phyloP scores from a whole-genome alignment of 2,888 invertebrate genomes.

The Aphidoletes aphidimyza region DNA sequence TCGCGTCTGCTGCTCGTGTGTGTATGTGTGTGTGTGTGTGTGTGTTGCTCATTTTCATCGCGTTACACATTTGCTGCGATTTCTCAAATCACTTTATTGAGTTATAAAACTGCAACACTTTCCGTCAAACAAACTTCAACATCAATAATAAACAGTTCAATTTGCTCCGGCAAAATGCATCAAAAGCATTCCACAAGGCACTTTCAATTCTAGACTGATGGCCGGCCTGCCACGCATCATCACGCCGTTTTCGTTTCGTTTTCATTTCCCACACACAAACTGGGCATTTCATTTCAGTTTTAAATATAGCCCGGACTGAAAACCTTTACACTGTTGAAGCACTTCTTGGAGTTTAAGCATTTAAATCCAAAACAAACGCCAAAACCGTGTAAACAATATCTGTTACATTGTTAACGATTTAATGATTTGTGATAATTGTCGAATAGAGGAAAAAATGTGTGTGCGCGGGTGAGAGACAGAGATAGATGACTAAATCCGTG shows the following conservation, averaged over 20 bases:
- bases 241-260: not conserved
- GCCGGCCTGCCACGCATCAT: too few relatives aligned
- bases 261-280: conserved; percentile 41
- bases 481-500: too few relatives aligned
- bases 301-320: conserved; percentile 21
- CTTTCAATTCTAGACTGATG: not conserved
- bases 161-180: not conserved
- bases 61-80: not conserved
- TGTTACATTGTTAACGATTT: conserved; percentile 45
- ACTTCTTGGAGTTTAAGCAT: not conserved
- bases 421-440: not conserved
- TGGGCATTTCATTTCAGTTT: not conserved
- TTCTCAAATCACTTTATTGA: conserved; percentile 19
- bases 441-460: too few relatives aligned
- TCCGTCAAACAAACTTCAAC: not conserved
- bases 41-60: not conserved
- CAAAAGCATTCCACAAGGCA: not conserved
- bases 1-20: too few relatives aligned
- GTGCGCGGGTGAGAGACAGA: too few relatives aligned
- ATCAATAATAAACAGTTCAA: conserved; percentile 4
- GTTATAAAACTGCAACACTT: not conserved
- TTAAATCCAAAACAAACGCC: not conserved
- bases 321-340: too few relatives aligned
- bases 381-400: conserved; percentile 26
- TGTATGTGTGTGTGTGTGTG: too few relatives aligned